A percentile compares a stretch with the other conserved stretches of the same genome.
These are phyloP conservation scores for Actinernus sp. DNA, from an alignment of 92 coral and sea anemone species.

Conservation along the genomic window DNA sequence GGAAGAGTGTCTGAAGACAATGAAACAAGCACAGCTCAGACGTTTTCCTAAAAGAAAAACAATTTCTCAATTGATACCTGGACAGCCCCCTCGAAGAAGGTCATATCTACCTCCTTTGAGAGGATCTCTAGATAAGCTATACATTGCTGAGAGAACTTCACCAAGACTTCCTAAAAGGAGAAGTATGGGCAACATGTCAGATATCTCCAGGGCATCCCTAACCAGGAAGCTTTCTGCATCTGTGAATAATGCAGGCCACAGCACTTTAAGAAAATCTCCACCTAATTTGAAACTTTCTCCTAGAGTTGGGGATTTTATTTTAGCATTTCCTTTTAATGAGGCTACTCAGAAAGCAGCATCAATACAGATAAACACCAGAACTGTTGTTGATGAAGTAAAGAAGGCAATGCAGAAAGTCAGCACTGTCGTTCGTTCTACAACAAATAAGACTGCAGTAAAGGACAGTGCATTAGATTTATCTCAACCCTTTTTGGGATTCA, in stretches of 20 bases:
- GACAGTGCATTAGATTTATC: slow-evolving; percentile 43
- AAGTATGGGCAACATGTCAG: not conserved
- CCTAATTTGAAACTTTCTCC: not conserved
- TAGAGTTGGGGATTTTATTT: slow-evolving; percentile 68
- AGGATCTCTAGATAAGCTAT: not conserved
- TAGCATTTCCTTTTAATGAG: slow-evolving; percentile 85
- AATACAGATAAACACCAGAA: slow-evolving; percentile 49
- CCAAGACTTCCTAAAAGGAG: not conserved
- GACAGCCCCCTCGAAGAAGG: too few relatives aligned
- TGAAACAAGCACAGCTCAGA: too few relatives aligned
- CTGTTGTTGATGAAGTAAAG: slow-evolving; percentile 74
- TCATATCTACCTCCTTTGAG: slow-evolving; percentile 1
- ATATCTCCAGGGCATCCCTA: not conserved
- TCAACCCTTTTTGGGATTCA: slow-evolving; percentile 85
- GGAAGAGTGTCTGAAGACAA: too few relatives aligned
- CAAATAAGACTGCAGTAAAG: not conserved
- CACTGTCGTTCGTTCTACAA: slow-evolving; percentile 11
- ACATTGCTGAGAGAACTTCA: not conserved
- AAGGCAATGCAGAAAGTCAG: slow-evolving; percentile 47
- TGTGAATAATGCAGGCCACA: not conserved
- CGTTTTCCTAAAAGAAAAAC: too few relatives aligned
- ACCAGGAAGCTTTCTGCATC: not conserved
- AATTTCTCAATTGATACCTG: too few relatives aligned
- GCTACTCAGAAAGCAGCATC: slow-evolving; percentile 56
- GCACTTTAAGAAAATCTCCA: not conserved